A percentile compares a stretch with the other conserved stretches of the same genome.
phyloP scores from a whole-genome alignment of 2,113 vertebrate species.

The Semnornis frantzii region DNA sequence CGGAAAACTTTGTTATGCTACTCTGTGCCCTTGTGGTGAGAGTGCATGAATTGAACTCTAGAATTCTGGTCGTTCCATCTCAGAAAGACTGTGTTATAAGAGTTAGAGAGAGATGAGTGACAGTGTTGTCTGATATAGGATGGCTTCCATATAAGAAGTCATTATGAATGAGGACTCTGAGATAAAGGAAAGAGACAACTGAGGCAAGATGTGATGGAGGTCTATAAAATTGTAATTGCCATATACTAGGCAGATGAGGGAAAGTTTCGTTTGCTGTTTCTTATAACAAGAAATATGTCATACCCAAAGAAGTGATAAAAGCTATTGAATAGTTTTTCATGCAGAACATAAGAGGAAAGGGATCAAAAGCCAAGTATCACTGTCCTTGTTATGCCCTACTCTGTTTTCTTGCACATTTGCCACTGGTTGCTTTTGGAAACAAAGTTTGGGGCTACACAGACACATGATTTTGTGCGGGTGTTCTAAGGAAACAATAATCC shows the following conservation, averaged over 20 bases:
- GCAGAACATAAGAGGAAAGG: not conserved
- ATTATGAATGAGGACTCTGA: not conserved
- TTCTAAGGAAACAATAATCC: not conserved
- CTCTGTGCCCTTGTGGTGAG: not conserved
- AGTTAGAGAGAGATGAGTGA: not conserved
- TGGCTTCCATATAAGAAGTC: not conserved
- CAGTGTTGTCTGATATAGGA: not conserved
- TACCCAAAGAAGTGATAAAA: not conserved
- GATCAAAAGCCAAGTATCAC: not conserved
- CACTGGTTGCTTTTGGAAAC: not conserved
- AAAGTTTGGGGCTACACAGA: not conserved
- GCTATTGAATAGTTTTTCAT: not conserved
- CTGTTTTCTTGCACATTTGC: not conserved
- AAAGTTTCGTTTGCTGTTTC: not conserved
- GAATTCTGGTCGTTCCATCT: not conserved
- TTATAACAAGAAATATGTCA: not conserved
- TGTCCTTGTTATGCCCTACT: not conserved
- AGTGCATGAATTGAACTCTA: not conserved
- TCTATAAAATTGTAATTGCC: not conserved
- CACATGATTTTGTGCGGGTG: not conserved
- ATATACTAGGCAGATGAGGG: not conserved
- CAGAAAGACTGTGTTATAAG: not conserved
- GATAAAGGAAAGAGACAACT: not conserved
- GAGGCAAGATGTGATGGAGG: not conserved
- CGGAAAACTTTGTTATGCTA: not conserved